phyloP scores from a whole-genome alignment of 2,113 vertebrate species.

The Climacteris rufus region DNA sequence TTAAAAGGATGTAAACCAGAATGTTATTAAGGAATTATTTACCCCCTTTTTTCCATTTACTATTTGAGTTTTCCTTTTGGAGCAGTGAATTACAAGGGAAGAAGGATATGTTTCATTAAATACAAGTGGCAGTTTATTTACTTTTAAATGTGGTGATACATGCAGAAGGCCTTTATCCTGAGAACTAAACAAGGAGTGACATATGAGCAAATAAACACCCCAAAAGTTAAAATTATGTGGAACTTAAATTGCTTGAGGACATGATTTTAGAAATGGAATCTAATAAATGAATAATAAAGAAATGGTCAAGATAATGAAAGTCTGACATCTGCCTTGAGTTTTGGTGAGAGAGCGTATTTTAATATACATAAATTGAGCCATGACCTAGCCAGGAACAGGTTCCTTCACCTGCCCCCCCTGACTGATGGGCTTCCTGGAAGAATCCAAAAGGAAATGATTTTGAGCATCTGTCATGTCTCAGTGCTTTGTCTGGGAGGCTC shows the following conservation, averaged over 20 bases:
- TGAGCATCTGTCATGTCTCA: accelerated
- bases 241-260: neutral
- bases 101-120: neutral
- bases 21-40: neutral
- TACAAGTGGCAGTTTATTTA: neutral
- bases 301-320: neutral
- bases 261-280: neutral
- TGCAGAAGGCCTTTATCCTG: neutral
- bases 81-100: neutral
- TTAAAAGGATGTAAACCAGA: neutral
- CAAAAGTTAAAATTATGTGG: neutral
- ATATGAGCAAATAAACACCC: neutral
- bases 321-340: neutral
- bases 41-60: neutral
- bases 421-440: neutral
- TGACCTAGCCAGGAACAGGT: neutral
- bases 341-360: neutral
- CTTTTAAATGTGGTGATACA: neutral
- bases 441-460: accelerated
- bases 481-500: neutral
- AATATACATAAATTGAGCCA: neutral
- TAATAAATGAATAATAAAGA: neutral
- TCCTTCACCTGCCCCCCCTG: accelerated
- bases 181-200: neutral
- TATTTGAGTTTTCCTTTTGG: neutral